Evolutionary conservation across 2,888 invertebrate species (phyloP).

Genomic region (Phyllotreta cruciferae): DNA sequence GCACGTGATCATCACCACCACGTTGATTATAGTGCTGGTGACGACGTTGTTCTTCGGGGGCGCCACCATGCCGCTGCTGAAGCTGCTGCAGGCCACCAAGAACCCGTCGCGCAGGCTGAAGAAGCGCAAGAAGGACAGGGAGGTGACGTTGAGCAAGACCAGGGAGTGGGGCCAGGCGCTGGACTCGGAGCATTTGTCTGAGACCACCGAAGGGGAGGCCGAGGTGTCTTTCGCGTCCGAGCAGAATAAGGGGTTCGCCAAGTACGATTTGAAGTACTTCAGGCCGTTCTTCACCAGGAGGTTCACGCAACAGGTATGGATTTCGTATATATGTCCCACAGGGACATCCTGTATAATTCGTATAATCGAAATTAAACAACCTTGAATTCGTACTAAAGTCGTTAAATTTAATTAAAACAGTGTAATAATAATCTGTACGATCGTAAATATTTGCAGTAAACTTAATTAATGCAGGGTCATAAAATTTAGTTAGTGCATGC

Average conservation of each 20-base stretch:
- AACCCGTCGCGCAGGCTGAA: slow-evolving; percentile 65
- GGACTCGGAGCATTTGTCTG: slow-evolving; percentile 91
- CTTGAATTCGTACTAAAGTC: too few relatives aligned
- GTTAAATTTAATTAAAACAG: too few relatives aligned
- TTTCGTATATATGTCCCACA: background rate
- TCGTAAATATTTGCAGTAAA: too few relatives aligned
- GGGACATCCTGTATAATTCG: too few relatives aligned
- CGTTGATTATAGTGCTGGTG: slow-evolving; percentile 95
- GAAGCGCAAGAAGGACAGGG: slow-evolving; percentile 68
- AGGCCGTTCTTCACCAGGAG: slow-evolving; percentile 95
- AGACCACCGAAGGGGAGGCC: slow-evolving; percentile 90
- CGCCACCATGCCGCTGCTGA: slow-evolving; percentile 95
- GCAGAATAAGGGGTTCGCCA: slow-evolving; percentile 85
- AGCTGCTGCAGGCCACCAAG: slow-evolving; percentile 80
- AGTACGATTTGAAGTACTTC: slow-evolving; percentile 91
- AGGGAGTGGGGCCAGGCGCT: slow-evolving; percentile 97
- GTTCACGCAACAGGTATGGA: slow-evolving; percentile 86
- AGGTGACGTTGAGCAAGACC: slow-evolving; percentile 95
- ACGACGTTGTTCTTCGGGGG: slow-evolving; percentile 96
- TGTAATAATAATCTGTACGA: too few relatives aligned
- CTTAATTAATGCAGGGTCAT: too few relatives aligned
- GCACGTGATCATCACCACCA: slow-evolving; percentile 96
- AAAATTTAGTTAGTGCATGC: too few relatives aligned
- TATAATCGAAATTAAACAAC: too few relatives aligned
- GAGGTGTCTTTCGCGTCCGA: slow-evolving; percentile 87